Evolutionary conservation across 2,888 invertebrate genomes (phyloP).

Genomic region (Lepidocyrtinus sp.): DNA sequence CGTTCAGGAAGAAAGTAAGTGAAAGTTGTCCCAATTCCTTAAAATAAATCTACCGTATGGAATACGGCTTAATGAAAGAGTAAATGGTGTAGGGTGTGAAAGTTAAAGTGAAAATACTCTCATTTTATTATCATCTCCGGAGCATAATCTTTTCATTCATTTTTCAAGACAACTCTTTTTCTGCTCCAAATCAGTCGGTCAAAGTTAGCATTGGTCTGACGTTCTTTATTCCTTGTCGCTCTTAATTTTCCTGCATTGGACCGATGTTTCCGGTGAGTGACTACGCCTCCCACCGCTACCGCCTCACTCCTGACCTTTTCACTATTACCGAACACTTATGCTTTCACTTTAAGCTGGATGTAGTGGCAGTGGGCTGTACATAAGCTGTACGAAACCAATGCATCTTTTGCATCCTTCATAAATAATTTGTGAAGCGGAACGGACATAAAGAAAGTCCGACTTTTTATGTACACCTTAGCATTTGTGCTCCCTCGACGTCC

Average conservation of each 20-base stretch:
- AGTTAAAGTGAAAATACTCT: neutral
- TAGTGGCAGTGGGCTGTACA: too few species aligned
- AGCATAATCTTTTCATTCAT: too few species aligned
- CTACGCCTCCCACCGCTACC: neutral
- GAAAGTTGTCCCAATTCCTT: neutral
- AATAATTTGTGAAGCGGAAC: neutral
- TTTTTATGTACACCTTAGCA: neutral
- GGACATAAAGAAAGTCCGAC: neutral
- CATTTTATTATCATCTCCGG: neutral
- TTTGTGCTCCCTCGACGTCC: neutral
- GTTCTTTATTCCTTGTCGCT: neutral
- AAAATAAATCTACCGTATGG: conserved; percentile 36
- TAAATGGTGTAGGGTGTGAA: too few species aligned
- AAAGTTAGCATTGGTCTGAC: neutral
- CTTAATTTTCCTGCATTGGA: neutral
- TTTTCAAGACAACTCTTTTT: too few species aligned
- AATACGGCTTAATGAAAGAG: neutral
- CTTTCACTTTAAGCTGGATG: too few species aligned
- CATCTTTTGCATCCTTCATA: neutral
- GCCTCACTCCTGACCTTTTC: too few species aligned
- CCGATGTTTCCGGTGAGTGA: neutral
- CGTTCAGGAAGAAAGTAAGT: conserved; percentile 90
- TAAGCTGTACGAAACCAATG: neutral
- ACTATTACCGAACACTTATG: too few species aligned
- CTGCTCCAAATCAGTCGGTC: neutral